Evolutionary conservation across 2,888 invertebrate species (phyloP).

Genomic region (Poecilus cupreus): DNA sequence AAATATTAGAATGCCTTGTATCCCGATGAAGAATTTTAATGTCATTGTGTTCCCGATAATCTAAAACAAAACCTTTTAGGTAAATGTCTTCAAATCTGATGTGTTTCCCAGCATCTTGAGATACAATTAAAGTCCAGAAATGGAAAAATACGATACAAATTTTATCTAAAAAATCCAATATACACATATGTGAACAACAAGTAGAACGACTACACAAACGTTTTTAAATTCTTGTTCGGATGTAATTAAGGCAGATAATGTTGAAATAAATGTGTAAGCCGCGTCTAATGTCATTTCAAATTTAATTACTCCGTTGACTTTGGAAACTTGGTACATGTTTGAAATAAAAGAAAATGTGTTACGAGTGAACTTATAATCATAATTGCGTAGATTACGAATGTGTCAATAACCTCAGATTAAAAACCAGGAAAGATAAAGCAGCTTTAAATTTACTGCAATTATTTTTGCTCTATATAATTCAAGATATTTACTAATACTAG

Average conservation of each 20-base stretch:
- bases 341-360: conserved; percentile 31
- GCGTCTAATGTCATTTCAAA: conserved; percentile 41
- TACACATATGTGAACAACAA: conserved; percentile 33
- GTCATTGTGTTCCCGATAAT: neutral
- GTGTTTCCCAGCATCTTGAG: neutral
- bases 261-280: conserved; percentile 34
- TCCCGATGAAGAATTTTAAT: conserved; percentile 9
- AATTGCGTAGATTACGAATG: conserved; percentile 3
- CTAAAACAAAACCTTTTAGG: conserved; percentile 9
- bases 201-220: conserved; percentile 27
- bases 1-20: neutral
- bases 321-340: conserved; percentile 11
- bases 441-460: neutral
- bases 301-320: conserved; percentile 41
- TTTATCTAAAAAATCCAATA: conserved; percentile 37
- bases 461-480: conserved; percentile 1
- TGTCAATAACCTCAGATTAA: conserved; percentile 20
- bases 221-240: conserved; percentile 35
- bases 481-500: neutral
- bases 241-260: conserved; percentile 37
- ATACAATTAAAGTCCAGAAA: conserved; percentile 11
- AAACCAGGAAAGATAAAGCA: too few species aligned
- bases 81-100: conserved; percentile 15
- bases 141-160: neutral
- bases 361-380: neutral